Evolutionary conservation across 2,797 vertebrate species (phyloP).

Genomic region (Sebastes matsubarae): DNA sequence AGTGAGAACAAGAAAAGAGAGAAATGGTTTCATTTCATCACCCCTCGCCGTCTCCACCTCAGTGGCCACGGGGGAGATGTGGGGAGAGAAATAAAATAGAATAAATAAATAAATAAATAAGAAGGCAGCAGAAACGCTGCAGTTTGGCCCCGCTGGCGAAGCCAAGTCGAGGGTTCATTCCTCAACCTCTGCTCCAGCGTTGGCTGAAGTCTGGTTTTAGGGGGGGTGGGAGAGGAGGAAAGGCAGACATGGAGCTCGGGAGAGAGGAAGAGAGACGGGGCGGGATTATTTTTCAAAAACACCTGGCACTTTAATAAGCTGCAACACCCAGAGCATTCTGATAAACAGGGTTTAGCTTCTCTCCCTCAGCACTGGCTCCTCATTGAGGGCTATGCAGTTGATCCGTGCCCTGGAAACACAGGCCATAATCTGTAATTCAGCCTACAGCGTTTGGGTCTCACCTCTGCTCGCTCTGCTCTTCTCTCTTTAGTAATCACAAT

Average conservation of each 20-base stretch:
- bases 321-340: conserved; percentile 78
- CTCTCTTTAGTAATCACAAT: conserved; percentile 61
- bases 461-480: conserved; percentile 39
- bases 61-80: conserved; percentile 52
- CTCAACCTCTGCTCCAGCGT: conserved; percentile 50
- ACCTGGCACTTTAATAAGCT: conserved; percentile 80
- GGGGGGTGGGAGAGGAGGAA: neutral
- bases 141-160: conserved; percentile 47
- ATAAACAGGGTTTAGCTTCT: conserved; percentile 70
- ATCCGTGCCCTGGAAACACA: conserved; percentile 56
- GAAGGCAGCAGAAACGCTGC: conserved; percentile 61
- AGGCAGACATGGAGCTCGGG: conserved; percentile 18
- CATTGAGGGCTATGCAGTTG: conserved; percentile 48
- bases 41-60: conserved; percentile 64
- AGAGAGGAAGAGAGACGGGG: neutral
- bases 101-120: conserved; percentile 49
- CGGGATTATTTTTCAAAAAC: conserved; percentile 73
- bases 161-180: conserved; percentile 48
- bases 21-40: conserved; percentile 77
- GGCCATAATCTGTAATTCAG: conserved; percentile 55
- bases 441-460: conserved; percentile 37
- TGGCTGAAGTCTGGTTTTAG: conserved; percentile 34
- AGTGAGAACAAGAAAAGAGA: conserved; percentile 68
- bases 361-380: conserved; percentile 57
- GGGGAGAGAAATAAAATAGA: conserved; percentile 12